Conservation (phyloP, 2,113 vertebrate genomes). For the Recurvirostra avosetta region DNA sequence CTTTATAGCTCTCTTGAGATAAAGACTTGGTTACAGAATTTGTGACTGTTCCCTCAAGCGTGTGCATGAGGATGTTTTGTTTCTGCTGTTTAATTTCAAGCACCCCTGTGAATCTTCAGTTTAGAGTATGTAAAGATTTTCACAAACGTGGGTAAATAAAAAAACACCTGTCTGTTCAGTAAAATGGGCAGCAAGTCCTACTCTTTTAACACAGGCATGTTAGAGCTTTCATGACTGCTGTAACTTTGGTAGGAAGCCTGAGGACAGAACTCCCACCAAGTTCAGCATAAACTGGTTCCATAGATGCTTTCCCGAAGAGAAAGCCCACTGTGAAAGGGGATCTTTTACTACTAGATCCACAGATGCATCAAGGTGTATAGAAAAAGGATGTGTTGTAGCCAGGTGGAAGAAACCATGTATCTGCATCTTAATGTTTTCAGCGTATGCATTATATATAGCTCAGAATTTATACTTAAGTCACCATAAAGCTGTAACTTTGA, state of each 20-base stretch:
- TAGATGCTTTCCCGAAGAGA: background rate
- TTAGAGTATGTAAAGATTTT: background rate
- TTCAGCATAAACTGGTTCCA: background rate
- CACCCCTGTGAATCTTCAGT: background rate
- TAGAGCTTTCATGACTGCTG: background rate
- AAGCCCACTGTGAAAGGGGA: background rate
- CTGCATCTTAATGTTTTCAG: background rate
- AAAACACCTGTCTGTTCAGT: background rate
- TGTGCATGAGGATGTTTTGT: background rate
- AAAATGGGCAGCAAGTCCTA: background rate
- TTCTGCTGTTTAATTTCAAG: background rate
- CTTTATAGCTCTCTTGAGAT: conserved; percentile 8
- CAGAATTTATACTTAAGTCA: background rate
- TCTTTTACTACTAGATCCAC: background rate
- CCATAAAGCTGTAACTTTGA: background rate
- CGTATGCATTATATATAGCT: background rate
- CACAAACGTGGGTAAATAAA: background rate
- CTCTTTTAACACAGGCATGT: background rate
- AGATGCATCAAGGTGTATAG: background rate
- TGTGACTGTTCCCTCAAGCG: background rate
- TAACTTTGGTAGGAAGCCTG: background rate
- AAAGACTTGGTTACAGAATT: background rate
- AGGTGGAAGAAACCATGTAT: background rate
- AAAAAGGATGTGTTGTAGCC: background rate
- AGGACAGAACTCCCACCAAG: background rate